Evolutionary conservation across 2,888 invertebrate species (phyloP).

Genomic region (Iselma pallidipennis): DNA sequence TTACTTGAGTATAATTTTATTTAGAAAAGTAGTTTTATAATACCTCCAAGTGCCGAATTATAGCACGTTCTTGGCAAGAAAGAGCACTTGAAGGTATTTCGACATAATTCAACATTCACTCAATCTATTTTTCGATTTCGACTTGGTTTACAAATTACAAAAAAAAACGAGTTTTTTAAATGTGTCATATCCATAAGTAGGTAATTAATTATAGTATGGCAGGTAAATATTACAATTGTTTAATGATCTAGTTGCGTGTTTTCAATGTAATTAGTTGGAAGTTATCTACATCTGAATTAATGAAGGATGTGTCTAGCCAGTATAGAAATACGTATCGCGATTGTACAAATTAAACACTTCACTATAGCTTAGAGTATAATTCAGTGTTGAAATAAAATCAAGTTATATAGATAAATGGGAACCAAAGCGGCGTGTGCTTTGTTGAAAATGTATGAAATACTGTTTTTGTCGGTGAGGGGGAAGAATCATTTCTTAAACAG

Average conservation of each 20-base stretch:
- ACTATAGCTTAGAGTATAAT: background rate
- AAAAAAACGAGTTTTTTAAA: constrained; percentile 2
- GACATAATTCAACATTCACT: constrained; percentile 10
- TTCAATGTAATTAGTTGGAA: constrained; percentile 33
- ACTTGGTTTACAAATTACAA: background rate
- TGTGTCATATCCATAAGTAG: constrained; percentile 14
- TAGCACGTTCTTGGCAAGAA: no score
- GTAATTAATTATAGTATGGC: constrained; percentile 32
- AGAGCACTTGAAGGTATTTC: no score
- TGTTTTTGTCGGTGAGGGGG: background rate
- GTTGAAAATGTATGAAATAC: constrained; percentile 15
- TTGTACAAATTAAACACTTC: constrained; percentile 18
- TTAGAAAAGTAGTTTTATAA: no score
- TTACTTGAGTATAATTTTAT: no score
- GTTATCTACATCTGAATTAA: constrained; percentile 34
- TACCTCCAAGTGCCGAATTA: no score
- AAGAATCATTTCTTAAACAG: constrained; percentile 12
- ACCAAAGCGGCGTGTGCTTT: background rate
- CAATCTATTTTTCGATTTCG: constrained; percentile 1
- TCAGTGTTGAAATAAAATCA: constrained; percentile 6
- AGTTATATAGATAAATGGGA: background rate
- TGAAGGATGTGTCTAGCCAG: constrained; percentile 28
- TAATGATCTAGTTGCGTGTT: constrained; percentile 43
- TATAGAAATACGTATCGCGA: constrained; percentile 17
- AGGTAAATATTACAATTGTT: constrained; percentile 41